Evolutionary conservation across 2,888 invertebrate species (phyloP), one percentile per base, ranked within the genome.

Genomic region (Operophtera brumata): DNA sequence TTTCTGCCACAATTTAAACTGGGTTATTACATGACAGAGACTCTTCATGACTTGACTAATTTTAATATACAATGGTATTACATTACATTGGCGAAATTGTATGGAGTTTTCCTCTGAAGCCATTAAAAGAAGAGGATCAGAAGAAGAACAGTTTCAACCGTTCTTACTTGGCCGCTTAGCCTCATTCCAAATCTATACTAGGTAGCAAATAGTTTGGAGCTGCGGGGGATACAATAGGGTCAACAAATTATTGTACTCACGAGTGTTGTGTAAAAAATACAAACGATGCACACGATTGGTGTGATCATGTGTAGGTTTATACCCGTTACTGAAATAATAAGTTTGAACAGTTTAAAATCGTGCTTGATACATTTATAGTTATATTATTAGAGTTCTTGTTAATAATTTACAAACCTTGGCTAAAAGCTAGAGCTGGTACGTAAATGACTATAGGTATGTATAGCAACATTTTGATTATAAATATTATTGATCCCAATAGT

Each of bases 251-350:
- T 49, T 25, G 55, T 71, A 91, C 94, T 93, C 88, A 96, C 96
- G 80, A 96, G 80, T 57, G 96, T 95, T 0, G 97, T 98, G 83
- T 98, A 98, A 85, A 97, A 96, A 64, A 96, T 97, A 86, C 96
- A 96, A n/a, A 96, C 95, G 34, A 94, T 82, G 78, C 96, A 96
- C 1, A 96, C 95, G 20, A 95, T 91, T 0, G 95, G 93, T 9
- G 96, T 94, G 26, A 96, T 93, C 61, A 95, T 84, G 84, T 96
- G 96, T 28, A 96, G 88, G 67, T 95, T 93, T 56, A 96, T 92
- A 28, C 96, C 96, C 44, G 96, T 96, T 46, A 96, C 96, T 95
- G 91, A 44, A 54, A 53, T 47, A 43, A 54, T 47, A 43, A 54
- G 26, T 40, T 32, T 10, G 25, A 25, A 47, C 20, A 12, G 11